A percentile compares a stretch with the other conserved stretches of the same genome.
These are phyloP conservation scores for Chondrosia reniformis DNA, from an alignment of 37 sponge, comb jelly and placozoan genomes.

Conservation along the genomic window DNA sequence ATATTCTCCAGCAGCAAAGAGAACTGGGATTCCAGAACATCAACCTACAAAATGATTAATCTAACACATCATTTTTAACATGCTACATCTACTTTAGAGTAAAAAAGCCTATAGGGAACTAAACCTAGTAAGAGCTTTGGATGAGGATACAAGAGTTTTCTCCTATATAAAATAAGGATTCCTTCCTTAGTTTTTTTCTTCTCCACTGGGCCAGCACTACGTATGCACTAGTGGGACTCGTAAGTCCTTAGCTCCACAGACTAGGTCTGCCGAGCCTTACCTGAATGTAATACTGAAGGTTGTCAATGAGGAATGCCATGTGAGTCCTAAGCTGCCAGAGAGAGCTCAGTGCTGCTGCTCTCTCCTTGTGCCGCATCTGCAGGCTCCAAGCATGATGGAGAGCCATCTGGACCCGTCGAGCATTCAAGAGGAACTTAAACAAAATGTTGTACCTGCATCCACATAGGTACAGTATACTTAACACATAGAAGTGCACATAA, in stretches of 20 bases:
- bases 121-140: too few relatives aligned
- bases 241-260: too few relatives aligned
- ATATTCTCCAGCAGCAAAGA: conserved; percentile 60
- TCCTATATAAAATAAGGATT: too few relatives aligned
- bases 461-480: not conserved
- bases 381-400: conserved; percentile 82
- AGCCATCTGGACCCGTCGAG: conserved; percentile 63
- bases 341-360: conserved; percentile 8
- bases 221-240: too few relatives aligned
- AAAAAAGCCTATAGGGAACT: too few relatives aligned
- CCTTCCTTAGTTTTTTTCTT: too few relatives aligned
- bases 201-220: too few relatives aligned
- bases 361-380: conserved; percentile 49
- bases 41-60: too few relatives aligned
- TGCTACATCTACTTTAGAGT: too few relatives aligned
- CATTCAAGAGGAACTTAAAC: conserved; percentile 70
- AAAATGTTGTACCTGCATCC: conserved; percentile 72
- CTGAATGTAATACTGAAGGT: conserved; percentile 97
- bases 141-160: too few relatives aligned
- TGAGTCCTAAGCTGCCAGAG: conserved; percentile 82
- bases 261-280: conserved; percentile 11
- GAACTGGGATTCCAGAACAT: conserved; percentile 90
- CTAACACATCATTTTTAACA: too few relatives aligned
- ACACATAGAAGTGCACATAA: not conserved
- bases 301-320: conserved; percentile 91